Evolutionary conservation across 2,797 vertebrate species (phyloP).

Genomic region (Helicolenus hilgendorfi): DNA sequence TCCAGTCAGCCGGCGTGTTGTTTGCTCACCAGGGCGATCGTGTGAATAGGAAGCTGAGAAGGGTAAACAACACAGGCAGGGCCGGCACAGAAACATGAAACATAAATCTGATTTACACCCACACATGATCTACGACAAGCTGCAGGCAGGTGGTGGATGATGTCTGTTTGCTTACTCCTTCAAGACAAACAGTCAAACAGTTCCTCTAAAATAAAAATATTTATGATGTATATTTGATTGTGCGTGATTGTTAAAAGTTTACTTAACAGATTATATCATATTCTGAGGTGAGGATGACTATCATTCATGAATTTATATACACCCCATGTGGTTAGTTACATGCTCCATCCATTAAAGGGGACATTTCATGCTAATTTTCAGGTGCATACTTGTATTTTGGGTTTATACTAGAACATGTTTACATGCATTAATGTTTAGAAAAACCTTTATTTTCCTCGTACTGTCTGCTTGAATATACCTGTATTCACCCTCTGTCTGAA

Average conservation of each 20-base stretch:
- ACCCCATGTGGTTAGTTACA: neutral
- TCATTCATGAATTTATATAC: neutral
- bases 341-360: too few species aligned
- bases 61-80: slow-evolving; percentile 51
- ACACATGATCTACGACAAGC: neutral
- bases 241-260: neutral
- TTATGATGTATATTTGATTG: neutral
- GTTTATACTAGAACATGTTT: too few species aligned
- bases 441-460: too few species aligned
- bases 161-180: neutral
- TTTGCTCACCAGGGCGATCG: slow-evolving; percentile 32
- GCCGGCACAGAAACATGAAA: slow-evolving; percentile 16
- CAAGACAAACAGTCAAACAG: neutral
- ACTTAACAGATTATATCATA: neutral
- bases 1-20: neutral
- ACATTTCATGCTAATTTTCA: too few species aligned
- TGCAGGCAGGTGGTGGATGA: neutral
- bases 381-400: too few species aligned
- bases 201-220: neutral
- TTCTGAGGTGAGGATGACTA: neutral
- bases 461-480: too few species aligned
- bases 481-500: too few species aligned
- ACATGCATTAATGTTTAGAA: too few species aligned
- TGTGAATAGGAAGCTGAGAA: slow-evolving; percentile 49
- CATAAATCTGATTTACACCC: slow-evolving; percentile 46